These are phyloP conservation scores for Polymixis lichenea DNA, from an alignment of 2,888 invertebrate species.

Conservation along the genomic window DNA sequence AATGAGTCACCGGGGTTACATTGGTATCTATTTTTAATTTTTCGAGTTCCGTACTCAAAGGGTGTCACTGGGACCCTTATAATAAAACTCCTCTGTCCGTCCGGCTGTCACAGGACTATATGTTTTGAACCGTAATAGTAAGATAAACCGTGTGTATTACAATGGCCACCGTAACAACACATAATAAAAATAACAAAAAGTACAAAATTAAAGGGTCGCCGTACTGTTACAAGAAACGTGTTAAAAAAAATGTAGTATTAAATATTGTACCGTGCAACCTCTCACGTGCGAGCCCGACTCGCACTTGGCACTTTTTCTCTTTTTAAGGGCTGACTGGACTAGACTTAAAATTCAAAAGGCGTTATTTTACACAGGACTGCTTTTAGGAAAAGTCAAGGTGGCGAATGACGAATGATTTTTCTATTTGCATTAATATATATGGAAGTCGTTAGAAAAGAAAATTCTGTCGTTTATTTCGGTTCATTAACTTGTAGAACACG, in stretches of 20 bases:
- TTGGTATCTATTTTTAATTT: background rate
- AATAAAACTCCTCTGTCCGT: background rate
- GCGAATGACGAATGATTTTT: background rate
- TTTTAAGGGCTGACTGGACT: constrained; percentile 2
- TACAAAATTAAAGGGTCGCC: background rate
- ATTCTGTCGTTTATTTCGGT: background rate
- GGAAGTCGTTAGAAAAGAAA: background rate
- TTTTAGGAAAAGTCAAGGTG: background rate
- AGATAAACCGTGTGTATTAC: background rate
- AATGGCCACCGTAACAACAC: background rate
- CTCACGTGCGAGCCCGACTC: background rate
- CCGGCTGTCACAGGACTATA: background rate
- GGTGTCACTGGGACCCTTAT: no score
- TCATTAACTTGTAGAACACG: background rate
- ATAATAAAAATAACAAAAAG: background rate
- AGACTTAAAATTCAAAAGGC: background rate
- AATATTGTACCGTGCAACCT: background rate
- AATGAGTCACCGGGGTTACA: constrained; percentile 12
- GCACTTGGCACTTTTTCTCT: background rate
- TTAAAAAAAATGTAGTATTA: background rate
- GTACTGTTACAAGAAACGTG: no score
- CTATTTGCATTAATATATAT: background rate
- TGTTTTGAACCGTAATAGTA: background rate
- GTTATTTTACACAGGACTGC: background rate
- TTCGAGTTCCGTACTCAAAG: background rate